These are phyloP conservation scores for Oostethus manadensis DNA, from an alignment of 2,113 vertebrate genomes.

Conservation along the genomic window DNA sequence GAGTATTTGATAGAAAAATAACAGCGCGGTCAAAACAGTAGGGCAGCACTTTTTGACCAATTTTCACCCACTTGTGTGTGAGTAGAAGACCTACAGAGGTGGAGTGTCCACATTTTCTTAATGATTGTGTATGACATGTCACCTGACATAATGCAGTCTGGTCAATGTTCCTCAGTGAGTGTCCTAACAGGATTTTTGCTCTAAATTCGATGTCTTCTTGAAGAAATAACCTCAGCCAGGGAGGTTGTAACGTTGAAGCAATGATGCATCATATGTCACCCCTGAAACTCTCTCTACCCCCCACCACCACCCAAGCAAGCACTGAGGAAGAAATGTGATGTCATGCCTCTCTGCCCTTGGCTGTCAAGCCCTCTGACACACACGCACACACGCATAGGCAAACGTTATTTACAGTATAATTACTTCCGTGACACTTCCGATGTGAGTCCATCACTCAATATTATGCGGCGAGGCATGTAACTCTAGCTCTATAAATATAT, in stretches of 20 bases:
- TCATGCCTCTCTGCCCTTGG: constrained; percentile 56
- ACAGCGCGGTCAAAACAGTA: no score
- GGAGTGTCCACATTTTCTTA: no score
- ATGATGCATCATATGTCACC: constrained; percentile 42
- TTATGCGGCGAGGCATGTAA: constrained; percentile 45
- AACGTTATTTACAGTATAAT: constrained; percentile 63
- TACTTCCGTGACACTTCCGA: constrained; percentile 53
- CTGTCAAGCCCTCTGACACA: constrained; percentile 48
- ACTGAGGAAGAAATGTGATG: constrained; percentile 52
- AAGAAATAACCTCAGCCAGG: constrained; percentile 7
- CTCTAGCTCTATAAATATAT: constrained; percentile 33
- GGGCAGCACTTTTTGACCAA: no score
- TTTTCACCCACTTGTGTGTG: no score
- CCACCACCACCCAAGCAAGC: constrained; percentile 28
- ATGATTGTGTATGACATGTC: no score
- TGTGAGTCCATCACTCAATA: constrained; percentile 50
- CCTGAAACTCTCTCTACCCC: constrained; percentile 11
- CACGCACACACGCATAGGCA: constrained; percentile 19
- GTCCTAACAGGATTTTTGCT: neutral
- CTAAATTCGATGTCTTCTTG: neutral
- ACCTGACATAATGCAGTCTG: no score
- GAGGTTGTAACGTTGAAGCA: constrained; percentile 22
- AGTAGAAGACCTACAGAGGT: no score
- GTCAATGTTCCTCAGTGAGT: no score
- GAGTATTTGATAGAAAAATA: no score